These are phyloP conservation scores for Lasioglossum zephyrum DNA, from an alignment of 2,888 invertebrate genomes.

Conservation along the genomic window DNA sequence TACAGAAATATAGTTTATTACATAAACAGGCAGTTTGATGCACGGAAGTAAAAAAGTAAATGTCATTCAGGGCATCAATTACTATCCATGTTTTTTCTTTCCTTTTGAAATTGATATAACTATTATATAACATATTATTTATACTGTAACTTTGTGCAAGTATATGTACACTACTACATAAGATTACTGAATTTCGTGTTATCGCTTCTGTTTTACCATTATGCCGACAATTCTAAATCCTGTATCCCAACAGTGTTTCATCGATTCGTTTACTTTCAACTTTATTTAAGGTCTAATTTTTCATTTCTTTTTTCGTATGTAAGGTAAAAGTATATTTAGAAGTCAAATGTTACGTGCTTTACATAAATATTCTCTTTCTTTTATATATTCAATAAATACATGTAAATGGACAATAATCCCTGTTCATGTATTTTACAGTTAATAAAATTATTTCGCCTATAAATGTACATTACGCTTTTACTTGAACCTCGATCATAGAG, in stretches of 20 bases:
- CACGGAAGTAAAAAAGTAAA: conserved; percentile 39
- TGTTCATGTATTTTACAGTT: conserved; percentile 39
- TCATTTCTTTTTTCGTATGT: conserved; percentile 6
- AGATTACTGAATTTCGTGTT: conserved; percentile 2
- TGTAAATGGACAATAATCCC: conserved; percentile 17
- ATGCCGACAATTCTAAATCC: not conserved
- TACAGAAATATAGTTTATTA: conserved; percentile 43
- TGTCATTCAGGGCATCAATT: conserved; percentile 13
- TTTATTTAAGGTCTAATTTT: conserved; percentile 24
- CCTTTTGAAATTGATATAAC: conserved; percentile 21
- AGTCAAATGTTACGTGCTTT: conserved; percentile 30
- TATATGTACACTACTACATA: conserved; percentile 24
- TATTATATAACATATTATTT: conserved; percentile 14
- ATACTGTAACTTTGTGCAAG: conserved; percentile 31
- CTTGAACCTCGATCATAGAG: conserved; percentile 24
- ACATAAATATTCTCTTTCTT: conserved; percentile 25
- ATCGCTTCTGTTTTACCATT: not conserved
- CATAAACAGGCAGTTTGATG: conserved; percentile 39
- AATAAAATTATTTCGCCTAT: conserved; percentile 58
- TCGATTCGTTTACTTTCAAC: conserved; percentile 24
- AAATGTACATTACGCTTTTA: conserved; percentile 49
- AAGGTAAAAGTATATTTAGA: conserved; percentile 25
- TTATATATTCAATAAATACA: conserved; percentile 43
- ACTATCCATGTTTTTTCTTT: conserved; percentile 15
- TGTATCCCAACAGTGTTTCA: not conserved